A percentile compares a stretch with the other conserved stretches of the same genome.
These are phyloP conservation scores for Tauraco erythrolophus DNA, from an alignment of 2,113 vertebrate species.

Conservation along the genomic window DNA sequence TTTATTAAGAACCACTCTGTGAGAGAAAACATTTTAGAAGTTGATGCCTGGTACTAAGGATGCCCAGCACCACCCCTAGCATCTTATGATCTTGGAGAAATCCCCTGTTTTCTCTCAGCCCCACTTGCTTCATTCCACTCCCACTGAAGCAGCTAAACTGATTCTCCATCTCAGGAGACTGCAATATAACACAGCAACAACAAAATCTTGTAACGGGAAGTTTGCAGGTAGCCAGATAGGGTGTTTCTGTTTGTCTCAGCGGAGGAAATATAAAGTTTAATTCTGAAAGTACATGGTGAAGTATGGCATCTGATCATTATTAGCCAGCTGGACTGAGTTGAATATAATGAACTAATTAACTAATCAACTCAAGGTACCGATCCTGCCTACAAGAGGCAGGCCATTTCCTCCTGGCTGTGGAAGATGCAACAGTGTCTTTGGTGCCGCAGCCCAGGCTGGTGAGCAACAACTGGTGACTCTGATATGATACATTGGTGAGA, in stretches of 20 bases:
- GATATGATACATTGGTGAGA: too few relatives aligned
- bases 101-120: background rate
- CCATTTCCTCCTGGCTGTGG: too few relatives aligned
- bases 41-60: background rate
- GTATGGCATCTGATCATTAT: too few relatives aligned
- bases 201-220: background rate
- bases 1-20: background rate
- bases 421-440: too few relatives aligned
- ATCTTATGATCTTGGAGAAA: background rate
- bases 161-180: background rate
- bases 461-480: too few relatives aligned
- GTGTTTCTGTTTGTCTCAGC: background rate
- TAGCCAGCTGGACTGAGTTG: too few relatives aligned
- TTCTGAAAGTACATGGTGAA: background rate
- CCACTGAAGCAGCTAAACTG: background rate
- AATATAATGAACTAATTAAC: too few relatives aligned
- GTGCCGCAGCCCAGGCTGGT: too few relatives aligned
- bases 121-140: background rate
- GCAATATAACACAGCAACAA: background rate
- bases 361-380: too few relatives aligned
- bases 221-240: background rate
- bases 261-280: background rate
- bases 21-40: background rate
- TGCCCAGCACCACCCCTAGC: background rate
- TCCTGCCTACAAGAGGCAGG: too few relatives aligned